These are phyloP conservation scores for Lithophane leautieri DNA, from an alignment of 2,888 invertebrate genomes.

Conservation along the genomic window DNA sequence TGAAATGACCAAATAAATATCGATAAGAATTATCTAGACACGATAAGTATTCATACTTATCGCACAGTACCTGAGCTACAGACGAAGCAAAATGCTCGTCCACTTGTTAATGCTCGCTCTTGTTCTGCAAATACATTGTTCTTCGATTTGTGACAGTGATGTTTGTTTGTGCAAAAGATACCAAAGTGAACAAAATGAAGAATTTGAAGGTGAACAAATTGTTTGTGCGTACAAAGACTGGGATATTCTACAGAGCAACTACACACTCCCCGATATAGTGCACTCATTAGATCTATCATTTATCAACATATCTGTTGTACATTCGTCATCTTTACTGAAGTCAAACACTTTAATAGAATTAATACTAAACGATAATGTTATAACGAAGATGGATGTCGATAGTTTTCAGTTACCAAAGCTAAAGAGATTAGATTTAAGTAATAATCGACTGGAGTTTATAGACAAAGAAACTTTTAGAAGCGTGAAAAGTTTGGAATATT, in stretches of 20 bases:
- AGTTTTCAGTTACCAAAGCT: constrained; percentile 80
- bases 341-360: constrained; percentile 77
- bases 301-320: constrained; percentile 76
- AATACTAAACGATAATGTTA: constrained; percentile 77
- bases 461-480: constrained; percentile 80
- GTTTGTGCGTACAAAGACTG: constrained; percentile 77
- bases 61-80: constrained; percentile 56
- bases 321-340: constrained; percentile 69
- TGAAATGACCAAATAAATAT: constrained; percentile 82
- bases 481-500: constrained; percentile 81
- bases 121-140: constrained; percentile 69
- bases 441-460: constrained; percentile 81
- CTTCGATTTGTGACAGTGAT: constrained; percentile 76
- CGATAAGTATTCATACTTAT: constrained; percentile 75
- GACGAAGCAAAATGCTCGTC: constrained; percentile 68
- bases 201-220: constrained; percentile 76
- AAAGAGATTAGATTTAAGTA: constrained; percentile 82
- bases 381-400: constrained; percentile 73
- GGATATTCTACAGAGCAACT: constrained; percentile 68
- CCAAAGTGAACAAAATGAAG: constrained; percentile 68
- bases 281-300: constrained; percentile 81
- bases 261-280: constrained; percentile 74
- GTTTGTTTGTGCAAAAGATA: constrained; percentile 74
- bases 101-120: constrained; percentile 64
- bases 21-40: constrained; percentile 67